Evolutionary conservation across 2,113 vertebrate genomes (phyloP).

Genomic region (Carollia perspicillata): DNA sequence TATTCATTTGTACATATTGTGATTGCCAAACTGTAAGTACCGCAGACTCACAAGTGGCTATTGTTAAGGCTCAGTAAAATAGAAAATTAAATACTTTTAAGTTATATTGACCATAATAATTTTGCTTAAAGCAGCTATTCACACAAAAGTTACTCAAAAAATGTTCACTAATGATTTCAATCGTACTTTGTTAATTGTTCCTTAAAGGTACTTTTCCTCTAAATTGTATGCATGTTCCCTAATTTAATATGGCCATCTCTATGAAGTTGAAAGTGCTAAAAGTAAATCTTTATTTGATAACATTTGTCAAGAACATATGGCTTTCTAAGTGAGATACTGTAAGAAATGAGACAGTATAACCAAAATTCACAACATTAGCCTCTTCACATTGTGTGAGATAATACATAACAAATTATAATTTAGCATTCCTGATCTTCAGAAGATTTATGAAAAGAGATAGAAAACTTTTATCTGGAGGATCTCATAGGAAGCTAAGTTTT

Average conservation of each 20-base stretch:
- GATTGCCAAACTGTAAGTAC: conserved; percentile 38
- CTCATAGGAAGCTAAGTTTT: conserved; percentile 53
- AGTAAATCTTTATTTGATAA: conserved; percentile 49
- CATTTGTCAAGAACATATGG: conserved; percentile 31
- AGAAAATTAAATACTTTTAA: conserved; percentile 45
- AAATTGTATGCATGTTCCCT: conserved; percentile 18
- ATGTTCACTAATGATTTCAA: conserved; percentile 22
- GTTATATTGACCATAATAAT: conserved; percentile 14
- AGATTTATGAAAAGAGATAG: conserved; percentile 72
- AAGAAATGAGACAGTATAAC: conserved; percentile 34
- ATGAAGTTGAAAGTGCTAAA: conserved; percentile 4
- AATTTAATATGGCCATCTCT: conserved; percentile 5
- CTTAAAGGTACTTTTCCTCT: neutral
- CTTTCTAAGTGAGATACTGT: conserved; percentile 26
- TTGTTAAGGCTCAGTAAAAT: conserved; percentile 69
- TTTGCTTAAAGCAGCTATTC: neutral
- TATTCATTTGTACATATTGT: neutral
- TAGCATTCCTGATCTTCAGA: conserved; percentile 71
- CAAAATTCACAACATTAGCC: conserved; percentile 40
- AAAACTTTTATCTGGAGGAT: conserved; percentile 67
- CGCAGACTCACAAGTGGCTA: conserved; percentile 27
- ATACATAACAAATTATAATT: conserved; percentile 39
- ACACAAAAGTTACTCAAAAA: conserved; percentile 36
- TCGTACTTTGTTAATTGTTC: conserved; percentile 41
- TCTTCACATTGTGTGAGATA: conserved; percentile 44